Evolutionary conservation across 2,797 vertebrate genomes (phyloP), one percentile per base, ranked within the genome.

Genomic region (Rhinophrynus dorsalis): DNA sequence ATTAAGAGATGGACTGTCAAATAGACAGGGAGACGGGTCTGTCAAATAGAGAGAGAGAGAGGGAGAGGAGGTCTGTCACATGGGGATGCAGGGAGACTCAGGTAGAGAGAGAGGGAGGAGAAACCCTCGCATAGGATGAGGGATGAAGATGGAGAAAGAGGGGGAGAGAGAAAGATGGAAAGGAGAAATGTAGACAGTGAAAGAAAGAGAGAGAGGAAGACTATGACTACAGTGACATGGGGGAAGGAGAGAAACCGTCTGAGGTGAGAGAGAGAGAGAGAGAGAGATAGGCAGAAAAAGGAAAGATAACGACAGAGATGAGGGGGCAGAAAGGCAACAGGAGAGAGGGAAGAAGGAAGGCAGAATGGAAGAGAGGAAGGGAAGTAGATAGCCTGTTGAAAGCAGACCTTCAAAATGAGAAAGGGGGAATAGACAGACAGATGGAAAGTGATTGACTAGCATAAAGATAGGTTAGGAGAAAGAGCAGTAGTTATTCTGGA

Each of bases 321-420:
- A 6, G 24, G 15, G 33, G 35, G 21, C 32, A 42, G 32, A 56
- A 6, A 71, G 51, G 47, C 50, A 65, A 65, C 63, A 60, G 72
- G 66, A 67, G 66, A 62, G 38, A 68, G 56, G 48, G 47, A 54
- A 47, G 42, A n/a, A 40, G 50, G 11, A 40, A 32, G 30, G 37
- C 32, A 42, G 33, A 27, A 26, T 33, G 40, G 29, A 52, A n/a
- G 75, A 74, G 60, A 51, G 1, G 38, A 2, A 67, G 44, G 56
- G 42, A 64, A 32, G 30, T 3, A 23, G 10, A 9, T 11, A n/a
- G n/a, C n/a, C n/a, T n/a, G n/a, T n/a, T 9, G 45, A 48, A 18
- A 23, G 21, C 9, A 13, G 13, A 1, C 7, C 12, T 8, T 27
- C 27, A 26, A 24, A 17, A 15, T 3, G 4, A 60, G 45, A 13